Evolutionary conservation across 1,140 invertebrate species (phyloP).

Genomic region (Hylaeus anthracinus): DNA sequence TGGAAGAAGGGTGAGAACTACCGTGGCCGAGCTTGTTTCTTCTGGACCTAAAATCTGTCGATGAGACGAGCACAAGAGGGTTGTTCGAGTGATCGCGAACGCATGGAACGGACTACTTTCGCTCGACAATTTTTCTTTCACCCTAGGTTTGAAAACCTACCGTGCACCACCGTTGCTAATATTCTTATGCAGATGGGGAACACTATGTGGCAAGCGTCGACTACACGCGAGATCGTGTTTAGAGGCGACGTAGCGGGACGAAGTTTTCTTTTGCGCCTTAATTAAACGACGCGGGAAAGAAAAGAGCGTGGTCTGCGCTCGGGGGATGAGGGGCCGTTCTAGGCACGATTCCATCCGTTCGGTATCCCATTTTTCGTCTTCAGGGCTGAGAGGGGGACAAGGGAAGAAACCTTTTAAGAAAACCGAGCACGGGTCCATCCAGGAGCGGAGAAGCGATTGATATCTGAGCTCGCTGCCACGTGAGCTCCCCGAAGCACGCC

Average conservation of each 20-base stretch:
- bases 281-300: conserved; percentile 20
- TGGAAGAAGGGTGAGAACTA: conserved; percentile 46
- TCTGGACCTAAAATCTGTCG: conserved; percentile 49
- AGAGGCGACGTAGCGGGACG: not conserved
- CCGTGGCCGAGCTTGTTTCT: conserved; percentile 55
- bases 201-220: not conserved
- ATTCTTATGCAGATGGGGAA: not conserved
- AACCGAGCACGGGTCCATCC: conserved; percentile 55
- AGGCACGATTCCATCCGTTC: conserved; percentile 38
- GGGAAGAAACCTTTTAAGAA: conserved; percentile 50
- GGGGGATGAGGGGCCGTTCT: conserved; percentile 9
- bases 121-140: no score
- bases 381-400: not conserved
- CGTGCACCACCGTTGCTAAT: not conserved
- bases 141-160: no score
- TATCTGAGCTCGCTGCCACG: conserved; percentile 69
- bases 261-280: conserved; percentile 14
- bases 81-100: no score
- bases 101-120: no score
- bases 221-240: conserved; percentile 2
- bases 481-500: conserved; percentile 69
- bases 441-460: conserved; percentile 61
- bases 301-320: not conserved
- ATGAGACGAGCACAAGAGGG: conserved; percentile 38
- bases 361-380: conserved; percentile 38